A percentile compares a stretch with the other conserved stretches of the same genome.
Evolutionary conservation across 2,113 vertebrate genomes (phyloP).

Genomic region (Chlorocebus sabaeus): DNA sequence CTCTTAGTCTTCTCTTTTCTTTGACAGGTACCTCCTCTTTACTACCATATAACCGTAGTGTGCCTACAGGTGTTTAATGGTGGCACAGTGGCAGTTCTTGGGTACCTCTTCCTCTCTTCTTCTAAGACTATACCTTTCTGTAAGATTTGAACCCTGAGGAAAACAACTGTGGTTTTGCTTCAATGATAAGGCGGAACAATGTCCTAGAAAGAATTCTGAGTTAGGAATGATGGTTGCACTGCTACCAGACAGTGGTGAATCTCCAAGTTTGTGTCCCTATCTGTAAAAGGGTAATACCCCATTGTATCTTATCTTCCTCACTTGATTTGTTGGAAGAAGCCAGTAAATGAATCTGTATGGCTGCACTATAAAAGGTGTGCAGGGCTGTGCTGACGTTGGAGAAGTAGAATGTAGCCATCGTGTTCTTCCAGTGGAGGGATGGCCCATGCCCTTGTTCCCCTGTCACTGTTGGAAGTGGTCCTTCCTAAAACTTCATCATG

Average conservation of each 20-base stretch:
- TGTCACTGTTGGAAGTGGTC: background rate
- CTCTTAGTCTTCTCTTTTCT: background rate
- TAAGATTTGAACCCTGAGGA: background rate
- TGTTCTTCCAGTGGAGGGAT: background rate
- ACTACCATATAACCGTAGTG: background rate
- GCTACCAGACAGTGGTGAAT: background rate
- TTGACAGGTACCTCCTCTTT: background rate
- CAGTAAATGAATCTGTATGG: background rate
- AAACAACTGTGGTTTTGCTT: background rate
- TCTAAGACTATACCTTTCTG: background rate
- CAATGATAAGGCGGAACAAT: background rate
- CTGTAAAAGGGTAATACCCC: background rate
- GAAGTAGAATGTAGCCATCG: background rate
- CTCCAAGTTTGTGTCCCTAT: background rate
- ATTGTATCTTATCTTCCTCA: background rate
- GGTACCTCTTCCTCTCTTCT: background rate
- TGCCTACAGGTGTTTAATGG: too few species aligned
- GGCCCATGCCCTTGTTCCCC: background rate
- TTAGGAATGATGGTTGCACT: background rate
- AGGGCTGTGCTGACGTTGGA: rapidly evolving
- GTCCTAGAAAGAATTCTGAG: background rate
- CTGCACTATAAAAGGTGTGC: background rate
- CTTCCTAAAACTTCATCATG: background rate
- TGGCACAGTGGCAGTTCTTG: background rate
- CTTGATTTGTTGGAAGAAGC: background rate